Base-by-base conservation (phyloP, 2,797 vertebrate species). In the Clarias platycephalus region DNA sequence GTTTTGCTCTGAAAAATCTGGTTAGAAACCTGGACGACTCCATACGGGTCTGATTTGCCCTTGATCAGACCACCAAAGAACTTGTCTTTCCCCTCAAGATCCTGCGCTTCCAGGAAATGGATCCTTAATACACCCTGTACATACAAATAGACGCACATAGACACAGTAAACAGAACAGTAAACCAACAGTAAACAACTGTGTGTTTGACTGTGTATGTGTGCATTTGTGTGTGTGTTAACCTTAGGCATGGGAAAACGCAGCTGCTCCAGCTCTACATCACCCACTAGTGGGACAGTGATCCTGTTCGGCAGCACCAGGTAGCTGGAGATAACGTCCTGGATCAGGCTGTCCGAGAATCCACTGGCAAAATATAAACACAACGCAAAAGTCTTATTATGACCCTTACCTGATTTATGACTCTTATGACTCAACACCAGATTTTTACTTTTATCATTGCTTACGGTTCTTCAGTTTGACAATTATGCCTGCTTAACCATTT, bases 31-130 rank as follows among this genome's bases (percentile, higher is more conserved):
- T 96, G 96, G 82, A 98, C 90, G 64, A 99, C 89, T 53, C 97
- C 97, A 2, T 99, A 99, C 1, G 98, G 98, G 91, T 99, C 98
- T 0, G 98, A 99, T 88, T 99, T 99, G 20, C 98, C 97, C 90
- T 97, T 99, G 87, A 99, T 95, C 49, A 99, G 93, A 67, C 98
- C 98, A 53, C 97, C 98, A 26, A 99, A 92, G 77, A 97, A 99
- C 58, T 94, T 97, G 80, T 99, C 98, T 90, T 99, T 99, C 58
- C 96, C 96, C 70, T 97, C 96, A 80, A 99, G 94, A 88, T 99
- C 96, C 90, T 98, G 97, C 89, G 97, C 98, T 94, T 99, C 98
- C 86, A 97, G 91, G 64, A 99, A 98, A 90, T 99, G 96, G 91
- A 99, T 97, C 91, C 98, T 95, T 62, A 99, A 91, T 85, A 99